A percentile compares a stretch with the other conserved stretches of the same genome.
Evolutionary conservation across 2,113 vertebrate genomes (phyloP).

Genomic region (Myodes glareolus): DNA sequence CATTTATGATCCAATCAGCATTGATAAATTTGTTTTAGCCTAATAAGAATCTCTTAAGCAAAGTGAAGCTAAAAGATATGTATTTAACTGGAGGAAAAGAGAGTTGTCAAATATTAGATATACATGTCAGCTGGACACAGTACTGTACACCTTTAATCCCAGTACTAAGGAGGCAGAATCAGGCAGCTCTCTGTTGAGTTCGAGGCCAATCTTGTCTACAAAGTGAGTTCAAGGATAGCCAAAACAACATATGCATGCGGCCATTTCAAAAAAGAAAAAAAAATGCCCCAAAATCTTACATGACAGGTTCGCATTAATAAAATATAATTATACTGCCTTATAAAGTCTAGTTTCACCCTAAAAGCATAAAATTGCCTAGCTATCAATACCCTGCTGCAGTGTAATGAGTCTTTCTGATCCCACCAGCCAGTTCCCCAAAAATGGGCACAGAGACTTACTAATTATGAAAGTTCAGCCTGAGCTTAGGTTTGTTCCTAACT

Average conservation of each 20-base stretch:
- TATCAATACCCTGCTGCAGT: not conserved
- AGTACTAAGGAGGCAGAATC: not conserved
- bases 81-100: conserved; percentile 22
- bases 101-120: not conserved
- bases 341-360: conserved; percentile 41
- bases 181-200: not conserved
- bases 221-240: not conserved
- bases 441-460: not conserved
- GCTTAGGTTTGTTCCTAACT: not conserved
- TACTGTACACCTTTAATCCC: not conserved
- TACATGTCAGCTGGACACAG: not conserved
- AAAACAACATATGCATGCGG: not conserved
- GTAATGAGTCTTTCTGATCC: not conserved
- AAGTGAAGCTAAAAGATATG: conserved; percentile 44
- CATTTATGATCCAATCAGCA: conserved; percentile 24
- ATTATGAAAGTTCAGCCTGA: not conserved
- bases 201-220: not conserved
- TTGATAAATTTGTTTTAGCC: not conserved
- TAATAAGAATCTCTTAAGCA: not conserved
- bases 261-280: not conserved
- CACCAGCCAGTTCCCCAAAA: not conserved
- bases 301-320: not conserved
- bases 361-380: conserved; percentile 40
- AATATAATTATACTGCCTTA: not conserved
- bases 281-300: not conserved